Evolutionary conservation across 2,797 vertebrate species (phyloP).

Genomic region (Scyliorhinus canicula): DNA sequence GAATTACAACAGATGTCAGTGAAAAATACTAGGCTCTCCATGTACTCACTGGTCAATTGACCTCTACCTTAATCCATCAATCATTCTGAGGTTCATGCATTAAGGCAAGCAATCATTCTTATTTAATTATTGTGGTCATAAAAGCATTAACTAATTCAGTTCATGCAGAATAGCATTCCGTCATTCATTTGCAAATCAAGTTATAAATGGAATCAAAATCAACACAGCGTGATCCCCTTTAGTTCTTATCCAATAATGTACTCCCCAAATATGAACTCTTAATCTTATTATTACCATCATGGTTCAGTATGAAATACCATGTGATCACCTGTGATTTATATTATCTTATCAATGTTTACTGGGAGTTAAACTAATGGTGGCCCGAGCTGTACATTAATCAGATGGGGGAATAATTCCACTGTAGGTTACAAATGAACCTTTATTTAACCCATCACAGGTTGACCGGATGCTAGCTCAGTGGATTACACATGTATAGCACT

Average conservation of each 20-base stretch:
- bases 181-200: not conserved
- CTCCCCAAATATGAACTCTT: not conserved
- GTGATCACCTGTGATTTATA: not conserved
- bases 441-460: too few species aligned
- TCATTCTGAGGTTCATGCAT: not conserved
- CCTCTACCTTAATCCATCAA: not conserved
- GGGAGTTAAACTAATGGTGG: not conserved
- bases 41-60: not conserved
- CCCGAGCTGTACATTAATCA: not conserved
- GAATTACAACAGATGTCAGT: not conserved
- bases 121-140: not conserved
- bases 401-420: too few species aligned
- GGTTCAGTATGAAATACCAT: not conserved
- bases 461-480: too few species aligned
- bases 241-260: not conserved
- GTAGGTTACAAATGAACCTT: too few species aligned
- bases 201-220: not conserved
- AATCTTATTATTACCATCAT: not conserved
- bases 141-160: not conserved
- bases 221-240: not conserved
- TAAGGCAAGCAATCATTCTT: not conserved
- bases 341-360: not conserved
- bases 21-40: not conserved
- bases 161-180: not conserved
- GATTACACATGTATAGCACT: too few species aligned